Percentiles rank a stretch among this genome's conserved stretches.
Conservation (phyloP, 2,113 vertebrate genomes). For the Parus major region DNA sequence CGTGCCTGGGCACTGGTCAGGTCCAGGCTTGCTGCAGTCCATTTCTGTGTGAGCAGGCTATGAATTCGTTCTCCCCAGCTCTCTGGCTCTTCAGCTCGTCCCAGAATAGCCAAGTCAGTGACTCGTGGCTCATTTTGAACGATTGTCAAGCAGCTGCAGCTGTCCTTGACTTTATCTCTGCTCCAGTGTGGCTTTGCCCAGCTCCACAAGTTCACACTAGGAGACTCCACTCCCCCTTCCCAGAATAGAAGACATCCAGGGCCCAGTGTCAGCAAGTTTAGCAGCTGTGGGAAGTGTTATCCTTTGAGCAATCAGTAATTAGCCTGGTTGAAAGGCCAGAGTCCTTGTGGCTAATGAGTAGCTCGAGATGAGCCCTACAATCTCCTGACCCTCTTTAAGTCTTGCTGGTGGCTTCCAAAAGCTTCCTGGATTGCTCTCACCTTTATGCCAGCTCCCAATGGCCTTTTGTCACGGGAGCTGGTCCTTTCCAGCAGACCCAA, state of each 20-base stretch:
- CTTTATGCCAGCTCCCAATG: background rate
- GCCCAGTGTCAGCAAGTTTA: conserved; percentile 57
- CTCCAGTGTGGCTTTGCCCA: conserved; percentile 63
- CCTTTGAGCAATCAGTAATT: conserved; percentile 58
- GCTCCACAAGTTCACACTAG: conserved; percentile 67
- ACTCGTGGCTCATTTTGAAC: conserved; percentile 61
- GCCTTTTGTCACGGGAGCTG: background rate
- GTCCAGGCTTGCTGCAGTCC: background rate
- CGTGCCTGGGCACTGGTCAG: background rate
- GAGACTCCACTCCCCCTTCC: conserved; percentile 70
- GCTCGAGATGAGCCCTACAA: background rate
- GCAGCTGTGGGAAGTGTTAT: conserved; percentile 57
- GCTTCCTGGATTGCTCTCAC: background rate
- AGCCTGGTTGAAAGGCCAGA: conserved; percentile 48
- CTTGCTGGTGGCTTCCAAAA: background rate
- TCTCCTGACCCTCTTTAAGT: background rate
- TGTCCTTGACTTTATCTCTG: conserved; percentile 65
- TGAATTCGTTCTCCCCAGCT: background rate
- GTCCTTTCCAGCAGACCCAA: background rate
- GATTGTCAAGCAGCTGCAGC: conserved; percentile 66
- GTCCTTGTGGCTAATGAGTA: conserved; percentile 56
- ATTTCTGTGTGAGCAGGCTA: background rate
- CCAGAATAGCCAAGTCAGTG: conserved; percentile 67
- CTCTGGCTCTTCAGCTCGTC: background rate
- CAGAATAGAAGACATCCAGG: conserved; percentile 66